Percentiles rank a stretch among this genome's conserved stretches.
phyloP scores from a whole-genome alignment of 2,113 vertebrate genomes.

The Oreamnos americanus region DNA sequence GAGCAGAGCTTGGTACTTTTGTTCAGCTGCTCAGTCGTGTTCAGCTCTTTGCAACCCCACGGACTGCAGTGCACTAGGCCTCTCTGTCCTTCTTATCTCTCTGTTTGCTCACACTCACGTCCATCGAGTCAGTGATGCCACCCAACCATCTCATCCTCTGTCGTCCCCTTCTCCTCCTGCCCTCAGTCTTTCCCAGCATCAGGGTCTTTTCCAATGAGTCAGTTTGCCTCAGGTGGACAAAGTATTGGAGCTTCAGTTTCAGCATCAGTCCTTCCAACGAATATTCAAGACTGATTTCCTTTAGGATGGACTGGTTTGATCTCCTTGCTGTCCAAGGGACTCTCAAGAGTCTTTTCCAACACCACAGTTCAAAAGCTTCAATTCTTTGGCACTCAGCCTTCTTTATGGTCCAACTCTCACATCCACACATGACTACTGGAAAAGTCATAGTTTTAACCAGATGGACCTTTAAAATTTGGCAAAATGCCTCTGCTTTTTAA shows the following conservation, averaged over 20 bases:
- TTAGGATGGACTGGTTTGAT: not conserved
- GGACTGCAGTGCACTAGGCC: rapidly evolving
- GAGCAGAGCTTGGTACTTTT: too few species aligned
- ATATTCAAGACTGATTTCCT: not conserved
- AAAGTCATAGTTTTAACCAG: not conserved
- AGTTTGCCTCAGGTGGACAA: not conserved
- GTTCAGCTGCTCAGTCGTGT: not conserved
- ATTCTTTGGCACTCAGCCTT: not conserved
- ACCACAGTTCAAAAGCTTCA: not conserved
- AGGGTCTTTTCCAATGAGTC: not conserved
- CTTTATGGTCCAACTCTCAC: not conserved
- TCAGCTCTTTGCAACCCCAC: not conserved
- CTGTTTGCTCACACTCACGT: not conserved
- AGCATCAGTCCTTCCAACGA: not conserved
- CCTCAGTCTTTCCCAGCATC: not conserved
- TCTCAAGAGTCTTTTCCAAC: not conserved
- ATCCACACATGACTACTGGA: not conserved
- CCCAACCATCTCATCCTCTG: not conserved
- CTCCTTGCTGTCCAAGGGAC: not conserved
- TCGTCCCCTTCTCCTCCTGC: not conserved
- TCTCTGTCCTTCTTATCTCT: not conserved
- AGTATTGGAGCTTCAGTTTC: not conserved
- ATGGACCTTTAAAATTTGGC: not conserved
- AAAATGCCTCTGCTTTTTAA: not conserved
- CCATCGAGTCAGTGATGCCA: not conserved